phyloP scores from a whole-genome alignment of 1,140 invertebrate species.

The Sarcophaga bullata region DNA sequence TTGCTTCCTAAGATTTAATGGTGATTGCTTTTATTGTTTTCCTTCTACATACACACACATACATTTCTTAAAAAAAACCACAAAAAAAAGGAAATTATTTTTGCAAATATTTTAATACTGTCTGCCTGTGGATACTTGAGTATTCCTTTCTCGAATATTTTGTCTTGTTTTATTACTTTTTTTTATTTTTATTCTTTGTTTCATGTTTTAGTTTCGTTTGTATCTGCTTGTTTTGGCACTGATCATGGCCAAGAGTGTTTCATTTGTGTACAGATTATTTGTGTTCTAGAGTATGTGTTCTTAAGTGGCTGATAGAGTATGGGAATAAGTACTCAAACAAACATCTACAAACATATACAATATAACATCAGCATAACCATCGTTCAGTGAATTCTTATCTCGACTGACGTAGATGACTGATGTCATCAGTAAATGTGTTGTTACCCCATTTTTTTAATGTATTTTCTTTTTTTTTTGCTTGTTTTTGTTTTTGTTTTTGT shows the following conservation, averaged over 20 bases:
- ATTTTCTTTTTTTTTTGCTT: too few species aligned
- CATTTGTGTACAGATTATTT: not conserved
- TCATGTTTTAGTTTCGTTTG: not conserved
- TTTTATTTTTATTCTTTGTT: not conserved
- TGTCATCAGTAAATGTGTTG: slow-evolving; percentile 17
- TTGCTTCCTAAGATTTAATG: too few species aligned
- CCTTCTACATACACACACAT: too few species aligned
- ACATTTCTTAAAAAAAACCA: too few species aligned
- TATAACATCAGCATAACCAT: not conserved
- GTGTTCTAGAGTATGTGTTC: not conserved
- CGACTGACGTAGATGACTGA: not conserved
- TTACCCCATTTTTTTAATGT: not conserved
- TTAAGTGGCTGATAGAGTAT: not conserved
- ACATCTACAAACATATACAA: not conserved
- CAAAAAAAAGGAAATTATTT: too few species aligned
- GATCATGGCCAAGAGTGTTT: not conserved
- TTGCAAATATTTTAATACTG: not conserved
- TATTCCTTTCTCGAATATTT: not conserved
- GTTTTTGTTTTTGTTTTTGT: too few species aligned
- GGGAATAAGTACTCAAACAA: too few species aligned
- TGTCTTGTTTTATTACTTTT: not conserved
- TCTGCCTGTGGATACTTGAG: not conserved
- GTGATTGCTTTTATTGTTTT: too few species aligned
- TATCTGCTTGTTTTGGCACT: not conserved
- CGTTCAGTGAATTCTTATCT: not conserved